Base-by-base conservation (phyloP, 2,888 invertebrate species). In the Corythucha ciliata region DNA sequence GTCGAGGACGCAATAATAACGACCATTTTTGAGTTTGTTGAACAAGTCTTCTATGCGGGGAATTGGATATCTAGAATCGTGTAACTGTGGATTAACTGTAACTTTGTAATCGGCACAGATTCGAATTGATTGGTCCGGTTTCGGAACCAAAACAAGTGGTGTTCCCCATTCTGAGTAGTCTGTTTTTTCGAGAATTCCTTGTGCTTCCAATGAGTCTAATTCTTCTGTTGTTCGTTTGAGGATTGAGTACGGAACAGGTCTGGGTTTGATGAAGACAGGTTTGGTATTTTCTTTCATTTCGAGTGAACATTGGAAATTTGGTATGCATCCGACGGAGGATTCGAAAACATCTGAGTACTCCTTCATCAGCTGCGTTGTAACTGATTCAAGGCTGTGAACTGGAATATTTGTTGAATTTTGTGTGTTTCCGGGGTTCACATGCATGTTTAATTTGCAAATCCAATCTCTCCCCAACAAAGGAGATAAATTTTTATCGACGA, bases 71-170 rank as follows among this genome's bases (percentile, higher is more conserved):
- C 42, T 18, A 27, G 16, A 24, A 7, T 34, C 24, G 10, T 48
- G 29, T 12, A 56, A 12, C 3, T 22, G 26, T 16, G 27, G 20
- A 8, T 56, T 56, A 2, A 54, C 37, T 6, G 56, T 56, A 14
- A 51, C 37, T 33, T 56, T 56, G 24, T 56, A 56, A 37, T 54
- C 53, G 18, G 25, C 53, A 25, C 56, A 54, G 4, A 56, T 14
- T 14, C 56, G 14, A 8, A 56, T 34, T 25, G 41, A 36, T 7
- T 48, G 49, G 24, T 53, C 33, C 1, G 53, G 50, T 45, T 55
- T 57, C 14, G 39, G 27, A 21, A 49, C 27, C 3, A 45, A 26
- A 16, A 57, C 57, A 7, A 57, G n/a, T 1, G 55, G 53, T 20
- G 57, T 55, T 1, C 54, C 56, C 52, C 56, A 54, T n/a, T 16